Evolutionary conservation across 2,113 vertebrate genomes (phyloP).

Genomic region (Motacilla tschutschensis): DNA sequence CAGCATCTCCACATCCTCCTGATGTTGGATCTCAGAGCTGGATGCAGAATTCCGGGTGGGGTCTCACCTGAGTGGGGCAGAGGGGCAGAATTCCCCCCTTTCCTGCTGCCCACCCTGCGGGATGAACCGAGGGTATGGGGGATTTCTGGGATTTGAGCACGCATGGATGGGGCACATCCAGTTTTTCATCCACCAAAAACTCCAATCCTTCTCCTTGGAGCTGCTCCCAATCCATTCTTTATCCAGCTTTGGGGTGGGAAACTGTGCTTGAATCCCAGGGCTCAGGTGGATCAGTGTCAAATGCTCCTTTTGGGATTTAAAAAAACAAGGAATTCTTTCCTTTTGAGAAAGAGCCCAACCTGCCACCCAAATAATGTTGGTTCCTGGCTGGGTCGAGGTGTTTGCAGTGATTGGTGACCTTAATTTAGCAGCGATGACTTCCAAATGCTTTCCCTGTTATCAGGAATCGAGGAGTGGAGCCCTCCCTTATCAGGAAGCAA

Average conservation of each 20-base stretch:
- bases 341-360: not conserved
- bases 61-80: accelerated
- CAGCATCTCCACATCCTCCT: accelerated
- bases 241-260: not conserved
- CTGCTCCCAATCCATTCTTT: not conserved
- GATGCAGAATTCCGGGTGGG: not conserved
- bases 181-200: not conserved
- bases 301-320: not conserved
- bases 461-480: not conserved
- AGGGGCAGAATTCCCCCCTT: not conserved
- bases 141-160: not conserved
- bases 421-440: not conserved
- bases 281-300: not conserved
- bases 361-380: not conserved
- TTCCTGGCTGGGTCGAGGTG: not conserved
- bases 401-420: not conserved
- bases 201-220: not conserved
- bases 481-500: not conserved
- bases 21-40: accelerated
- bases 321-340: not conserved
- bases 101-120: not conserved
- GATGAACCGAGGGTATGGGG: not conserved
- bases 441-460: not conserved
- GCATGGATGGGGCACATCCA: accelerated
- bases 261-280: not conserved